Conservation (phyloP, 2,113 vertebrate genomes). For the Tragelaphus scriptus region DNA sequence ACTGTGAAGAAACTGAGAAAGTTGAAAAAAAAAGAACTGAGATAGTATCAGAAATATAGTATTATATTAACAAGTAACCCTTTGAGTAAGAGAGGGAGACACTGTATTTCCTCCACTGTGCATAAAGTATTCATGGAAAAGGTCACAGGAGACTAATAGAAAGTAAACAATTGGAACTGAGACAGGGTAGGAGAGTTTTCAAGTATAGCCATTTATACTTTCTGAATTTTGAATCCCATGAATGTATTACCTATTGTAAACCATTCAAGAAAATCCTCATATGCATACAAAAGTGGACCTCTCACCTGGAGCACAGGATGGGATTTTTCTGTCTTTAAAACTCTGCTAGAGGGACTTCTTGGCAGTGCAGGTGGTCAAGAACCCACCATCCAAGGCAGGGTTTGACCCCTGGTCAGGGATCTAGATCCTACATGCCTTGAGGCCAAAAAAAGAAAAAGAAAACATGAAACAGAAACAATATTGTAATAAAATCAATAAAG, state of each 20-base stretch:
- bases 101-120: neutral
- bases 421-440: neutral
- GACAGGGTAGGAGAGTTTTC: neutral
- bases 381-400: neutral
- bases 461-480: neutral
- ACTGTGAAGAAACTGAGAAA: neutral
- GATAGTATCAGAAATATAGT: neutral
- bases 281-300: neutral
- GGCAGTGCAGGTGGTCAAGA: neutral
- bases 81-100: neutral
- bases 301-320: neutral
- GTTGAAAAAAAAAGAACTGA: neutral
- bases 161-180: neutral
- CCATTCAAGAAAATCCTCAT: neutral
- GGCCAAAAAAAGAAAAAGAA: neutral
- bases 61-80: neutral
- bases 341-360: neutral
- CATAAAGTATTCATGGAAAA: neutral
- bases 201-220: neutral
- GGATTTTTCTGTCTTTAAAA: neutral
- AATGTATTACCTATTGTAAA: neutral
- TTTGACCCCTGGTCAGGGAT: neutral
- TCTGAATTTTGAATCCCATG: neutral
- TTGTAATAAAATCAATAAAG: neutral
- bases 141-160: neutral